These are phyloP conservation scores for Pseudomugil tenellus DNA, from an alignment of 2,797 vertebrate species.

Conservation along the genomic window DNA sequence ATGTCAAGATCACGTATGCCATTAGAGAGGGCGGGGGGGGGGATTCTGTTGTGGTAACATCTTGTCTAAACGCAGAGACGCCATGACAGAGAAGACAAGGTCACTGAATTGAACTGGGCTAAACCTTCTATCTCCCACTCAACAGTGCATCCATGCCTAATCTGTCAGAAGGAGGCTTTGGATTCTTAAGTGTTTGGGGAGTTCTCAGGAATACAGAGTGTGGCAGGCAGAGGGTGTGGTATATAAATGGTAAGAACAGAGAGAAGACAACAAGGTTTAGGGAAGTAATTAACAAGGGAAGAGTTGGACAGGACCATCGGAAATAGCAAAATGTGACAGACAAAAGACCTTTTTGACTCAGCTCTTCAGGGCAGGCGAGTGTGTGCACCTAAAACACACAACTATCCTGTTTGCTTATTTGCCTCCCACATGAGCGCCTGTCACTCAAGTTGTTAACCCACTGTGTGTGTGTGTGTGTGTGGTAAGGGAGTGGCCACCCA, in stretches of 20 bases:
- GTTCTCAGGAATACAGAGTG: conserved; percentile 28
- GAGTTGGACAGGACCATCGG: conserved; percentile 52
- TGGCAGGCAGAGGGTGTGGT: conserved; percentile 15
- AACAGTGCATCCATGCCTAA: background rate
- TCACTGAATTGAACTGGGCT: conserved; percentile 19
- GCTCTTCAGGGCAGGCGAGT: conserved; percentile 21
- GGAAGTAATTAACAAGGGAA: conserved; percentile 64
- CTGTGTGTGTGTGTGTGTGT: conserved; percentile 46
- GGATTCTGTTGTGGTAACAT: conserved; percentile 8
- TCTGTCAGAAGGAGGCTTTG: conserved; percentile 20
- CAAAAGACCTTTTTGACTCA: conserved; percentile 55
- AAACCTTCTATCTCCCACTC: conserved; percentile 17
- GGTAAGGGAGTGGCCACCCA: conserved; percentile 70
- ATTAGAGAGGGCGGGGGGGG: conserved; percentile 3
- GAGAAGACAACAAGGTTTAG: conserved; percentile 49
- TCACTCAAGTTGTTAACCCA: conserved; percentile 49
- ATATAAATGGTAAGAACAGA: conserved; percentile 15
- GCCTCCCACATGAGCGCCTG: conserved; percentile 55
- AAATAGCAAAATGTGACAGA: conserved; percentile 55
- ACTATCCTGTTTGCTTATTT: conserved; percentile 55
- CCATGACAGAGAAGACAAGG: conserved; percentile 20
- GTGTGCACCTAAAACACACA: conserved; percentile 34
- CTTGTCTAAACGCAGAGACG: conserved; percentile 28
- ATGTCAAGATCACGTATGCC: conserved; percentile 32
- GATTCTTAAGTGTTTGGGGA: conserved; percentile 31